A percentile compares a stretch with the other conserved stretches of the same genome.
Conservation (phyloP, 2,797 vertebrate species). For the Parotocinclus haroldoi region DNA sequence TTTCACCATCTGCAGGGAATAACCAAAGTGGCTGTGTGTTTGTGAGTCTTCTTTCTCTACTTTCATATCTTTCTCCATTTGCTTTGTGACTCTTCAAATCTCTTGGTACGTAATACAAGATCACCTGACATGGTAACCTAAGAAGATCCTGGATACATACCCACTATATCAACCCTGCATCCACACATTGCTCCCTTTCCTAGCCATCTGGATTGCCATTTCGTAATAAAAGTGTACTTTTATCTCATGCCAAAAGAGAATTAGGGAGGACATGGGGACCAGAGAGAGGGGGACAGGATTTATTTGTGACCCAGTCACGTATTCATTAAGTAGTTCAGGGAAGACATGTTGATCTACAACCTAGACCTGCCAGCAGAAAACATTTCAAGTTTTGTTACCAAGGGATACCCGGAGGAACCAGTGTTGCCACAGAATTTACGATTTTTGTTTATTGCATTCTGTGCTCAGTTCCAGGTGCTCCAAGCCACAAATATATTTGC, state of each 20-base stretch:
- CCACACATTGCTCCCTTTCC: not conserved
- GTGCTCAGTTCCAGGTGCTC: too few species aligned
- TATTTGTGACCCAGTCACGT: conserved; percentile 15
- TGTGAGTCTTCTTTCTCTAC: not conserved
- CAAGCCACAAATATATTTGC: too few species aligned
- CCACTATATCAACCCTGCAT: conserved; percentile 5
- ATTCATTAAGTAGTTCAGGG: conserved; percentile 1
- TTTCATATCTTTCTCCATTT: conserved; percentile 17
- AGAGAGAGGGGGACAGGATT: not conserved
- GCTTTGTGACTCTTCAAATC: conserved; percentile 29
- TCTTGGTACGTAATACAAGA: conserved; percentile 37
- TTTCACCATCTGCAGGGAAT: too few species aligned
- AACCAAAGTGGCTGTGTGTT: not conserved
- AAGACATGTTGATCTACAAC: not conserved
- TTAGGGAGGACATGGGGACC: not conserved
- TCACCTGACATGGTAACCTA: conserved; percentile 41
- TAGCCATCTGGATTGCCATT: not conserved
- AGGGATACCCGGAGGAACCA: too few species aligned
- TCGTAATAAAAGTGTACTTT: not conserved
- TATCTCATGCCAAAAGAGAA: not conserved
- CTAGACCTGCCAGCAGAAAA: conserved; percentile 3
- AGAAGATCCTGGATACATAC: conserved; percentile 29
- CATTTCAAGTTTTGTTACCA: too few species aligned
- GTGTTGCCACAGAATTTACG: too few species aligned
- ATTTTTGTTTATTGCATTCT: too few species aligned